Evolutionary conservation across 2,113 vertebrate species (phyloP).

Genomic region (Petromus typicus): DNA sequence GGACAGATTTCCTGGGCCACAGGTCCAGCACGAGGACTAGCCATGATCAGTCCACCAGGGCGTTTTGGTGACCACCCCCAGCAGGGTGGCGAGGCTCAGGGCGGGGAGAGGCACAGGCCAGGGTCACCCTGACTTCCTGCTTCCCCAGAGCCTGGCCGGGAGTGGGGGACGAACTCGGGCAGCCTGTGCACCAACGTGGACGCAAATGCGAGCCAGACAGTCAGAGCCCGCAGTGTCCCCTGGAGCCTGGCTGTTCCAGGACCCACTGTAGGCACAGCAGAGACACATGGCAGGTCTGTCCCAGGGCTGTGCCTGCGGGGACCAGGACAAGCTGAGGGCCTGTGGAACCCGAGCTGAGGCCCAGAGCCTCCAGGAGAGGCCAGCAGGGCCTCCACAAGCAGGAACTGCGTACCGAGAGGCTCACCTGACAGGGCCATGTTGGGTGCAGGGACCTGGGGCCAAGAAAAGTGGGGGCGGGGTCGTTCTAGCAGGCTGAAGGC

Average conservation of each 20-base stretch:
- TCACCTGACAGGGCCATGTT: background rate
- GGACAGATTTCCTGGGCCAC: background rate
- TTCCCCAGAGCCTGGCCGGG: background rate
- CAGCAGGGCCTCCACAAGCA: rapidly evolving
- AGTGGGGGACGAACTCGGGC: background rate
- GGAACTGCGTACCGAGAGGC: rapidly evolving
- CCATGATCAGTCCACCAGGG: rapidly evolving
- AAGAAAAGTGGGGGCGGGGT: rapidly evolving
- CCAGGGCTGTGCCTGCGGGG: background rate
- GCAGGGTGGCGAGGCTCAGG: background rate
- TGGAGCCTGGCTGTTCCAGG: background rate
- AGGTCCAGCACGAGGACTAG: rapidly evolving
- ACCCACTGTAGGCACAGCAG: no score
- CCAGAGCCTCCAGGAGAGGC: background rate
- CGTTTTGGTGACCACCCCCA: background rate
- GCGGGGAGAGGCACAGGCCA: background rate
- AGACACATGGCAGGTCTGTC: background rate
- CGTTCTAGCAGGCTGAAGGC: rapidly evolving
- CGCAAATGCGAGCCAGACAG: no score
- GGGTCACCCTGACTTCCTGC: background rate
- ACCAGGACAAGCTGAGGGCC: rapidly evolving
- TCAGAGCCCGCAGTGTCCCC: no score
- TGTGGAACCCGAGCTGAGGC: background rate
- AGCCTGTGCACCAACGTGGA: background rate
- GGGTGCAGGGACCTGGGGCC: background rate